Percentiles rank a stretch among this genome's conserved stretches.
Conservation (phyloP, 2,797 vertebrate genomes). For the Podarcis siculus region DNA sequence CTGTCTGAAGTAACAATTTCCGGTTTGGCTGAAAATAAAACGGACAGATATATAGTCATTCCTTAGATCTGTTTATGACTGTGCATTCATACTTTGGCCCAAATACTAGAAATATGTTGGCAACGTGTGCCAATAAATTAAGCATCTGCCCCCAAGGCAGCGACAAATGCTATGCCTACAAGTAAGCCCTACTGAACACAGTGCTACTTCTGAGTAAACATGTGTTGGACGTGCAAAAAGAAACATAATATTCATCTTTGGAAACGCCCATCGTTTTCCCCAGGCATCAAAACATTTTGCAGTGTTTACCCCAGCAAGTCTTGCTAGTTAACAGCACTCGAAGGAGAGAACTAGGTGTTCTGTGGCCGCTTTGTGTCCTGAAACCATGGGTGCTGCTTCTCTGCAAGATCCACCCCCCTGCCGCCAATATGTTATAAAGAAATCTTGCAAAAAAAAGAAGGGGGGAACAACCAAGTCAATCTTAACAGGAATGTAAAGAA, state of each 20-base stretch:
- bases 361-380: background rate
- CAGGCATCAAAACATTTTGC: background rate
- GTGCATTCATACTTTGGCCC: constrained; percentile 1
- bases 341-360: background rate
- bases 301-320: background rate
- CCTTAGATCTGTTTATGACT: constrained; percentile 13
- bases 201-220: background rate
- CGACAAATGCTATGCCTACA: background rate
- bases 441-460: no score
- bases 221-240: background rate
- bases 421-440: no score
- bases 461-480: no score
- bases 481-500: no score
- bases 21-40: constrained; percentile 86
- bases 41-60: constrained; percentile 8
- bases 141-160: background rate
- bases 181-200: background rate
- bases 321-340: background rate
- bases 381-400: background rate
- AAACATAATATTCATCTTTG: background rate
- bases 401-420: background rate
- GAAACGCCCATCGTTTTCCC: background rate
- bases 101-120: background rate
- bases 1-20: constrained; percentile 89
- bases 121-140: background rate